Conservation (phyloP, 1,140 invertebrate species). For the Campodea augens region DNA sequence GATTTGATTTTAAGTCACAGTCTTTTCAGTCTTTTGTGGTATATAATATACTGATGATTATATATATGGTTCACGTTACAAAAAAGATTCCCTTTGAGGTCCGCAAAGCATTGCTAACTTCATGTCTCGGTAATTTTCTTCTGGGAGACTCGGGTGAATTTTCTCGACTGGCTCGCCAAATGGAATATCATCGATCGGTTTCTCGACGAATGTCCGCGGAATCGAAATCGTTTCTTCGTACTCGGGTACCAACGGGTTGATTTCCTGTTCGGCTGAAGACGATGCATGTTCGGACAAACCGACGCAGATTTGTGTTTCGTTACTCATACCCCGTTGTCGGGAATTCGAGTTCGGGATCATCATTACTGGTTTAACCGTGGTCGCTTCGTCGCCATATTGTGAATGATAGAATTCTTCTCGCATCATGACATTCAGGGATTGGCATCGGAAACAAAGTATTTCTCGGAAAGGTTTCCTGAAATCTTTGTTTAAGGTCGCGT, state of each 20-base stretch:
- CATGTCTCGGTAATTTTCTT: neutral
- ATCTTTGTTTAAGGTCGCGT: constrained; percentile 76
- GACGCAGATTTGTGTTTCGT: neutral
- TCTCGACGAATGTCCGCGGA: neutral
- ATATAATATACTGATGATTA: no score
- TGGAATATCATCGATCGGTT: no score
- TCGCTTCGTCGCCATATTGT: constrained; percentile 57
- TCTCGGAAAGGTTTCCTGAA: constrained; percentile 83
- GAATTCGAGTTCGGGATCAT: no score
- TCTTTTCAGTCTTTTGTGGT: no score
- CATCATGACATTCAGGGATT: constrained; percentile 75
- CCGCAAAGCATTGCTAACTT: neutral
- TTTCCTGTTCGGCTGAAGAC: neutral
- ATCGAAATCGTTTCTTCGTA: no score
- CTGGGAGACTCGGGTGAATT: neutral
- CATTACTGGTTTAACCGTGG: neutral
- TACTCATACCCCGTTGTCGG: neutral
- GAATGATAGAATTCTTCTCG: constrained; percentile 79
- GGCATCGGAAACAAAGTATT: constrained; percentile 71
- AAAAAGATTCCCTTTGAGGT: neutral
- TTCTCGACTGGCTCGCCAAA: neutral
- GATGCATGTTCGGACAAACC: neutral
- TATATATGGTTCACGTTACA: no score
- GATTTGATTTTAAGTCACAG: no score
- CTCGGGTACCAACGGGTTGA: neutral